Evolutionary conservation across 2,113 vertebrate genomes (phyloP), one percentile per base, ranked within the genome.

Genomic region (Toxostoma redivivum): DNA sequence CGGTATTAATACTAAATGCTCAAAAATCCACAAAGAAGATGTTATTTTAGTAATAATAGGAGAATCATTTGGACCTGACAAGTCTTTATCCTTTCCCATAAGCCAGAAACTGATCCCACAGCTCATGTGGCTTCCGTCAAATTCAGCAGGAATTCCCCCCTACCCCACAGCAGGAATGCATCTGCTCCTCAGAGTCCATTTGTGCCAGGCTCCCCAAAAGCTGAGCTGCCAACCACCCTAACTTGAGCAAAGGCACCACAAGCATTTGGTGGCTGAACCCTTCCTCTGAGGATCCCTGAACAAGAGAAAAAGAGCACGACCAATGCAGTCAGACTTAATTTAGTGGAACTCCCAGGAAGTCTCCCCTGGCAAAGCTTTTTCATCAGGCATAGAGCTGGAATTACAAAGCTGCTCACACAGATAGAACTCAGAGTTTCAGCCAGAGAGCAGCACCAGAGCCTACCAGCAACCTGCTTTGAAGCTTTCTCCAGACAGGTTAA

Each of bases 251-350:
- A 67, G 27, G 15, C 23, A 83, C 18, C 48, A 45, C 1, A 4
- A 67, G 44, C 50, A 28, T 47, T 69, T 72, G 54, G 24, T 15
- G 33, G 44, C 40, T 38, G 48, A 72, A 30, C 33, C 35, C 28
- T 45, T 44, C 42, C 61, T 35, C 42, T 27, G 28, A 79, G 31
- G 57, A 62, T 16, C 19, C 22, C 50, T 3, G 5, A 22, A 9
- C 24, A 45, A 27, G 25, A 40, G 31, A 33, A 51, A 64, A 85
- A 66, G 2, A 12, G 3, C 0, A 0, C 0, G 0, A 38, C 17
- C 11, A 0, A 20, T 3, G 24, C 35, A 25, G 23, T 31, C 64
- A 56, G 37, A 28, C 31, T 8, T 51, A 40, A 84, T 38, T 27
- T 35, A 70, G 7, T 2, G 16, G 9, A 83, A 64, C 2, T 23